Conservation (phyloP, 2,113 vertebrate species). For the Catagonus wagneri region DNA sequence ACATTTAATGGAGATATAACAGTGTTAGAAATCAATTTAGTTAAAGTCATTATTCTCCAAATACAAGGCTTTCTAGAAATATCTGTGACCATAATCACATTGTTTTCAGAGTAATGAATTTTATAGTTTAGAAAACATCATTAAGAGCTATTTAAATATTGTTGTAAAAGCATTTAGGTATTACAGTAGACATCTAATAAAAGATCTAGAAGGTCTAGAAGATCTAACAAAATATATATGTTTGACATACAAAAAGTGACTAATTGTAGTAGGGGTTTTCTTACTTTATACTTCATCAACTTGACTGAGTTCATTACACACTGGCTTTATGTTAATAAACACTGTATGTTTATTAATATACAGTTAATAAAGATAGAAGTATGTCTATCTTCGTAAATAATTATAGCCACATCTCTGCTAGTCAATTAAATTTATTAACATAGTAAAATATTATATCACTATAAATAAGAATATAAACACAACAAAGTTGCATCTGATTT, state of each 20-base stretch:
- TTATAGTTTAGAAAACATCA: slow-evolving; percentile 13
- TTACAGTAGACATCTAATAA: not conserved
- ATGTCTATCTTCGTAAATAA: slow-evolving; percentile 51
- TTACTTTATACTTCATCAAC: not conserved
- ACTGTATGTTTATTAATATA: slow-evolving; percentile 42
- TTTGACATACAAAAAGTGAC: not conserved
- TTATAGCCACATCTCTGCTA: slow-evolving; percentile 34
- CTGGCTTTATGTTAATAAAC: slow-evolving; percentile 36
- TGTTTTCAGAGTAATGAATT: slow-evolving; percentile 36
- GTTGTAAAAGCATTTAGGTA: not conserved
- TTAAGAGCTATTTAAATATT: slow-evolving; percentile 32
- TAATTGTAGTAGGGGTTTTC: not conserved
- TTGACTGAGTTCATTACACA: not conserved
- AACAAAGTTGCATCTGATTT: slow-evolving; percentile 20
- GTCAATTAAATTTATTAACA: slow-evolving; percentile 70
- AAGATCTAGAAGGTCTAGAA: not conserved
- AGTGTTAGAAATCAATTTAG: not conserved
- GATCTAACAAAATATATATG: not conserved
- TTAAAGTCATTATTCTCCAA: slow-evolving; percentile 8
- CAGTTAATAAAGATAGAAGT: no score
- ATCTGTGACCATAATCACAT: slow-evolving; percentile 55
- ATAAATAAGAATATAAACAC: slow-evolving; percentile 68
- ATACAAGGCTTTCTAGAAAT: slow-evolving; percentile 46
- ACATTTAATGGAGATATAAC: not conserved
- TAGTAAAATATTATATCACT: slow-evolving; percentile 54